These are phyloP conservation scores for Hydrolagus affinis DNA, from an alignment of 2,113 vertebrate genomes.

Conservation along the genomic window DNA sequence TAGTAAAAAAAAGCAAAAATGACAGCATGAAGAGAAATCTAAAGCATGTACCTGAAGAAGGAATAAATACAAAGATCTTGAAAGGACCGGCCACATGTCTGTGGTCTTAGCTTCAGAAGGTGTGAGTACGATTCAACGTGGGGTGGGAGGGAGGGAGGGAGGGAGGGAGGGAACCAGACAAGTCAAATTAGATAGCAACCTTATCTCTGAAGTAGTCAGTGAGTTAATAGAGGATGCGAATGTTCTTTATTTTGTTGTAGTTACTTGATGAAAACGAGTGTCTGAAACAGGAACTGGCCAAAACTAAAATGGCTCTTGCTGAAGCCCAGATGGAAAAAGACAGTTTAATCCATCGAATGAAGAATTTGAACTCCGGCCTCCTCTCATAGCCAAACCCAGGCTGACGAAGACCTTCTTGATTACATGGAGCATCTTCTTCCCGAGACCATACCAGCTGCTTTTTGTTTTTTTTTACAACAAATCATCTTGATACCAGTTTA, in stretches of 20 bases:
- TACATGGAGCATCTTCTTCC: slow-evolving; percentile 34
- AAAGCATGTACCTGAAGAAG: too few species aligned
- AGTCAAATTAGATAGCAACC: not conserved
- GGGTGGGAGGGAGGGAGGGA: too few species aligned
- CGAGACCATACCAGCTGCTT: not conserved
- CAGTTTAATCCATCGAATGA: slow-evolving; percentile 74
- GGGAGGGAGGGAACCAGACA: too few species aligned
- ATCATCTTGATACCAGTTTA: slow-evolving; percentile 39
- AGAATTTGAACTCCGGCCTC: slow-evolving; percentile 57
- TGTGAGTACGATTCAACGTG: too few species aligned
- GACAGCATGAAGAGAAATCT: too few species aligned
- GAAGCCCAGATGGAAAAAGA: slow-evolving; percentile 90
- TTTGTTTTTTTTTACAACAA: slow-evolving; percentile 6
- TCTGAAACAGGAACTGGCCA: slow-evolving; percentile 82
- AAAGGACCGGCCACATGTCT: too few species aligned
- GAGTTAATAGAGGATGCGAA: not conserved
- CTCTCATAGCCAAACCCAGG: slow-evolving; percentile 36
- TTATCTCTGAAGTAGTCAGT: not conserved
- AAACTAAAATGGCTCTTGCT: slow-evolving; percentile 85
- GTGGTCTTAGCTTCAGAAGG: too few species aligned
- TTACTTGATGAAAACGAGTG: slow-evolving; percentile 93
- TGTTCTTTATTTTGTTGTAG: slow-evolving; percentile 39
- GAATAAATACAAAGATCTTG: too few species aligned
- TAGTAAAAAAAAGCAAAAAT: not conserved
- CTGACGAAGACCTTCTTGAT: slow-evolving; percentile 34